A percentile compares a stretch with the other conserved stretches of the same genome.
phyloP scores from a whole-genome alignment of 1,140 invertebrate genomes.

The Mycetomoellerius zeteki region DNA sequence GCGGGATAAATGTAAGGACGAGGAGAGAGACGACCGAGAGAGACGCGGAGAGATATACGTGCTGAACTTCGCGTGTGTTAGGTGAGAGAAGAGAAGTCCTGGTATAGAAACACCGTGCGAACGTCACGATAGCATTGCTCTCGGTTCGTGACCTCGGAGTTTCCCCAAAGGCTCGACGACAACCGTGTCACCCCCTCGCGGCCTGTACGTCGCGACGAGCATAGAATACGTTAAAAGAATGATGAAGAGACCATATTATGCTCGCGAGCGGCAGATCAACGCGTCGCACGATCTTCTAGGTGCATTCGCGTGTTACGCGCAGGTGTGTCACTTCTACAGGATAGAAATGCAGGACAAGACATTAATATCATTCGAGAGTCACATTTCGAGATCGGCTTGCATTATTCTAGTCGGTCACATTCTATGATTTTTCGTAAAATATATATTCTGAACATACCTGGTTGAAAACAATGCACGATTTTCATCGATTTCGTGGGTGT shows the following conservation, averaged over 20 bases:
- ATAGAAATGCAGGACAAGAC: conserved; percentile 9
- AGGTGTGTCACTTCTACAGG: not conserved
- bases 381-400: conserved; percentile 27
- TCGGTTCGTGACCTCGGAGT: conserved; percentile 71
- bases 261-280: conserved; percentile 47
- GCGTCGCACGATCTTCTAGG: conserved; percentile 20
- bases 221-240: conserved; percentile 80
- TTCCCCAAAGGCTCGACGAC: conserved; percentile 72
- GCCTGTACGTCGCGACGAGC: conserved; percentile 72
- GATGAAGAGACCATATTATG: conserved; percentile 77
- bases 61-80: conserved; percentile 46
- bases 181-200: conserved; percentile 64
- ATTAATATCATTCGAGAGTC: conserved; percentile 43
- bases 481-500: not conserved
- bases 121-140: conserved; percentile 76
- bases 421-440: not conserved
- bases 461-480: not conserved
- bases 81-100: conserved; percentile 59
- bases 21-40: conserved; percentile 59
- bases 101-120: conserved; percentile 66
- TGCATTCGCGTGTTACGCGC: conserved; percentile 11
- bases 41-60: conserved; percentile 46
- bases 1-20: conserved; percentile 73
- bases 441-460: not conserved
- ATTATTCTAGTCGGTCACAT: conserved; percentile 6